A percentile compares a stretch with the other conserved stretches of the same genome.
phyloP scores from a whole-genome alignment of 2,113 vertebrate species.

The Myrmophylax atrothorax region DNA sequence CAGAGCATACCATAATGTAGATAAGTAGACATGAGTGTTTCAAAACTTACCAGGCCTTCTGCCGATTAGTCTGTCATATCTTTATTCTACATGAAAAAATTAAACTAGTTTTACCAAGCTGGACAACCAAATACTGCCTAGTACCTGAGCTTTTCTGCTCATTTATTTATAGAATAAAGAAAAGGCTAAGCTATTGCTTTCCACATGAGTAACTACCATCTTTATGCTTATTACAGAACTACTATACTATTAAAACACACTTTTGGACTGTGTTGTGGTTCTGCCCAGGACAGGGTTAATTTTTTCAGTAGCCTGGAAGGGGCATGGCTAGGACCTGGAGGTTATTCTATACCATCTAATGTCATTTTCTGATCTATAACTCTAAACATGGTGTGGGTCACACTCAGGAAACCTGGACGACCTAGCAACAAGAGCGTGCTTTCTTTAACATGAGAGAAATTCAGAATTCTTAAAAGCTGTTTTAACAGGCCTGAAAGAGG shows the following conservation, averaged over 20 bases:
- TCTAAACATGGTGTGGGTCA: accelerated
- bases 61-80: neutral
- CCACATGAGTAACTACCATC: neutral
- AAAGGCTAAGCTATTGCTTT: neutral
- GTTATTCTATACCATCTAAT: neutral
- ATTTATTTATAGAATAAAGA: neutral
- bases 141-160: neutral
- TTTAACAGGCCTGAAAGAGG: neutral
- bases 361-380: neutral
- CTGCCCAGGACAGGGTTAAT: neutral
- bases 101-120: neutral
- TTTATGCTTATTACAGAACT: neutral
- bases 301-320: neutral
- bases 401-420: neutral
- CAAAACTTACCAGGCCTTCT: neutral
- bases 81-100: accelerated
- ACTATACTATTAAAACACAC: neutral
- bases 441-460: neutral
- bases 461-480: neutral
- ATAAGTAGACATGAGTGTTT: neutral
- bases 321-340: neutral
- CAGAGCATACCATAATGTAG: neutral
- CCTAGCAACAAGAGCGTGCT: neutral
- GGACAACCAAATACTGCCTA: neutral
- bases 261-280: neutral